phyloP scores from a whole-genome alignment of 1,140 invertebrate species.

The Ladona fulva region DNA sequence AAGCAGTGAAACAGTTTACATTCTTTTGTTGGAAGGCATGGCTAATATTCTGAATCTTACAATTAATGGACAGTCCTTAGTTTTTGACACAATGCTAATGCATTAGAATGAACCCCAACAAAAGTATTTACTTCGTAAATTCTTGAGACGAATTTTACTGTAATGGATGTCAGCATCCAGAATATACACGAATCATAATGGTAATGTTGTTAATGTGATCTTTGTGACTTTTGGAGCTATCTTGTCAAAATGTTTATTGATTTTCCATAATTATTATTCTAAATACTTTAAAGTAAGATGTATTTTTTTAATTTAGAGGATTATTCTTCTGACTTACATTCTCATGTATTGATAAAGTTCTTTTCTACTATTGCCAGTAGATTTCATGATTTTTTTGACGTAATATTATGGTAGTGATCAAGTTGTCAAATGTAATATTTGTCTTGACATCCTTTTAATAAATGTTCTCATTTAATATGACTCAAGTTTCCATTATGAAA shows the following conservation, averaged over 20 bases:
- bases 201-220: slow-evolving; percentile 1
- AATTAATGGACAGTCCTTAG: too few species aligned
- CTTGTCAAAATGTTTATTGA: not conserved
- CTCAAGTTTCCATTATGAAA: not conserved
- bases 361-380: not conserved
- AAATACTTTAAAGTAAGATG: not conserved
- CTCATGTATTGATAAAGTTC: not conserved
- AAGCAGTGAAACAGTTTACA: too few species aligned
- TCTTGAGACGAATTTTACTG: not conserved
- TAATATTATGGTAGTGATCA: not conserved
- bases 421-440: not conserved
- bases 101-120: too few species aligned
- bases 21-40: too few species aligned
- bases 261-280: not conserved
- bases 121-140: not conserved
- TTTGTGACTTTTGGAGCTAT: not conserved
- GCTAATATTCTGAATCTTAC: too few species aligned
- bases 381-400: not conserved
- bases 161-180: not conserved
- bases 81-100: too few species aligned
- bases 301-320: slow-evolving; percentile 7
- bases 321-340: slow-evolving; percentile 1
- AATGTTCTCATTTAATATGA: not conserved
- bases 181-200: not conserved
- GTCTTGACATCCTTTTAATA: slow-evolving; percentile 10